These are phyloP conservation scores for Gadus chalcogrammus DNA, from an alignment of 2,113 vertebrate species.

Conservation along the genomic window DNA sequence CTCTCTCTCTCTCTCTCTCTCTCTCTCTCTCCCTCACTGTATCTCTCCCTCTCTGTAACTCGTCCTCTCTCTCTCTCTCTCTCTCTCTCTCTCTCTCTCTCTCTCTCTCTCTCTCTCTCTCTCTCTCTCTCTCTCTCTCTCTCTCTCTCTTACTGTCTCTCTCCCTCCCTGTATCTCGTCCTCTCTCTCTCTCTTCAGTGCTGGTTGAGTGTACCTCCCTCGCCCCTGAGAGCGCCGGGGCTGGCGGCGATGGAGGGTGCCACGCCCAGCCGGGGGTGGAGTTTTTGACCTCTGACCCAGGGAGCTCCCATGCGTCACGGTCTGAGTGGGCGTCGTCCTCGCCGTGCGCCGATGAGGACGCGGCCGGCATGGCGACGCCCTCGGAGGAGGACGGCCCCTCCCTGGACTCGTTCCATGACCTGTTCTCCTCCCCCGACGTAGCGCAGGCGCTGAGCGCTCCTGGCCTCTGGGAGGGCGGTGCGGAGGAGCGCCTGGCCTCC, in stretches of 20 bases:
- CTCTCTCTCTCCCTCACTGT: background rate
- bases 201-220: too few relatives aligned
- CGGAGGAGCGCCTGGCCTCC: slow-evolving; percentile 7
- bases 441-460: background rate
- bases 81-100: background rate
- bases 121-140: too few relatives aligned
- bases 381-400: background rate
- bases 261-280: background rate
- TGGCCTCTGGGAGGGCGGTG: background rate
- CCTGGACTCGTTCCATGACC: slow-evolving; percentile 16
- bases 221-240: too few relatives aligned
- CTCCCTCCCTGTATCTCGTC: too few relatives aligned
- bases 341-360: background rate
- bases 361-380: background rate
- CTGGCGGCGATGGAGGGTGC: too few relatives aligned
- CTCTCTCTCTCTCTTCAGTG: too few relatives aligned
- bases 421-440: slow-evolving; percentile 28
- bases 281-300: background rate
- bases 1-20: too few relatives aligned
- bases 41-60: background rate
- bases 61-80: background rate
- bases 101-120: too few relatives aligned
- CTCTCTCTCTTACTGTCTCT: too few relatives aligned
- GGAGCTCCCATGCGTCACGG: too few relatives aligned
- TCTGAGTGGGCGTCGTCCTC: too few relatives aligned